A percentile compares a stretch with the other conserved stretches of the same genome.
Conservation (phyloP, 2,888 invertebrate genomes). For the Drosophila fungiperda region DNA sequence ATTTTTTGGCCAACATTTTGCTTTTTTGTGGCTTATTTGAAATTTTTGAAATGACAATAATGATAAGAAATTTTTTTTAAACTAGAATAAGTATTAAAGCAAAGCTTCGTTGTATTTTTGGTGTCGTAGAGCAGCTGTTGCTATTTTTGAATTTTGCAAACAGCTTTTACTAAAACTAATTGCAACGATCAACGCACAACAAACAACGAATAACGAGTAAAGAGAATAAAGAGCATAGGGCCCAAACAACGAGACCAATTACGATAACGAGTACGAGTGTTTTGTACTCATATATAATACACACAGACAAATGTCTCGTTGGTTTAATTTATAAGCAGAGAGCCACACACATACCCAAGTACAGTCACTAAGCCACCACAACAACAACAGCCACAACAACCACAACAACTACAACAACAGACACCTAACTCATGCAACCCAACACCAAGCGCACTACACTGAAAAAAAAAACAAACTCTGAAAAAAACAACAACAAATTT, state of each 20-base stretch:
- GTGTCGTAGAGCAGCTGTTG: conserved; percentile 47
- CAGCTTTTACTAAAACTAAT: conserved; percentile 56
- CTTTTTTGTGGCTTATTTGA: conserved; percentile 72
- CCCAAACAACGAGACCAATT: conserved; percentile 1
- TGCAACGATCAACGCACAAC: conserved; percentile 37
- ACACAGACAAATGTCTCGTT: not conserved
- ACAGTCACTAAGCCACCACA: conserved; percentile 37
- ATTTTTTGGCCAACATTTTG: conserved; percentile 50
- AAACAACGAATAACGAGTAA: conserved; percentile 31
- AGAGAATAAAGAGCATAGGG: conserved; percentile 13
- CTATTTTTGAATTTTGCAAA: conserved; percentile 53
- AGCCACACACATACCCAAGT: conserved; percentile 23
- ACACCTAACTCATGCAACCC: conserved; percentile 45
- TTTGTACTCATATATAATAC: not conserved
- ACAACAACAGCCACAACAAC: conserved; percentile 19
- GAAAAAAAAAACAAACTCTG: conserved; percentile 26
- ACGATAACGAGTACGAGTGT: not conserved
- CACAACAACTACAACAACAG: conserved; percentile 25
- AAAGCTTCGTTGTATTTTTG: conserved; percentile 35
- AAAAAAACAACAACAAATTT: conserved; percentile 17
- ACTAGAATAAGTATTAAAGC: conserved; percentile 42
- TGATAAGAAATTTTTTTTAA: conserved; percentile 18
- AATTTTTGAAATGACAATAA: conserved; percentile 17
- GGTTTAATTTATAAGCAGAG: conserved; percentile 26
- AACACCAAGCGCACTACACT: conserved; percentile 52